phyloP scores from a whole-genome alignment of 2,888 invertebrate genomes.

The Hydraecia micacea region DNA sequence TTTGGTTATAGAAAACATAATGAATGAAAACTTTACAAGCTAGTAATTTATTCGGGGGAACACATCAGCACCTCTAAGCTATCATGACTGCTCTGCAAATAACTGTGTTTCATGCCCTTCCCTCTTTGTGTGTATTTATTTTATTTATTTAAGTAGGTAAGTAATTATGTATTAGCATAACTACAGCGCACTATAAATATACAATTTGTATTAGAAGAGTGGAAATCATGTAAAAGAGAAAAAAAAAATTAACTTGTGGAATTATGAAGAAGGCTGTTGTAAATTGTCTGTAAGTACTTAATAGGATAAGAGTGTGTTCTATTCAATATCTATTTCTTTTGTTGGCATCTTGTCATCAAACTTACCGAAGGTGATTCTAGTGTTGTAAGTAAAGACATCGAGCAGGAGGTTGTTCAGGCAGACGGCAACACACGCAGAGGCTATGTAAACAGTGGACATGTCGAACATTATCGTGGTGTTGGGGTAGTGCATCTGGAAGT shows the following conservation, averaged over 20 bases:
- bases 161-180: neutral
- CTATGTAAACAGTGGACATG: conserved; percentile 97
- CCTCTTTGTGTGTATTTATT: neutral
- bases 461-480: conserved; percentile 96
- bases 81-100: neutral
- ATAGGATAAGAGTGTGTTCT: neutral
- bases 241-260: too few species aligned
- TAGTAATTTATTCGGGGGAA: neutral
- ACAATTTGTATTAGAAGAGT: conserved; percentile 2
- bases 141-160: neutral
- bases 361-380: conserved; percentile 96
- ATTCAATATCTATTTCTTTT: neutral
- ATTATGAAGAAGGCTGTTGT: neutral
- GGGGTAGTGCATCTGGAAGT: conserved; percentile 96
- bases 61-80: neutral
- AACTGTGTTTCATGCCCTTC: neutral
- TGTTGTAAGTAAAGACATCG: conserved; percentile 94
- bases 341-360: neutral
- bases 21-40: neutral
- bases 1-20: neutral
- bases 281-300: neutral
- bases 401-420: conserved; percentile 96
- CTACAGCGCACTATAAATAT: neutral
- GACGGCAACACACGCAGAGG: conserved; percentile 97
- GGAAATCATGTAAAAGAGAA: neutral